Evolutionary conservation across 2,113 vertebrate species (phyloP).

Genomic region (Takifugu flavidus): DNA sequence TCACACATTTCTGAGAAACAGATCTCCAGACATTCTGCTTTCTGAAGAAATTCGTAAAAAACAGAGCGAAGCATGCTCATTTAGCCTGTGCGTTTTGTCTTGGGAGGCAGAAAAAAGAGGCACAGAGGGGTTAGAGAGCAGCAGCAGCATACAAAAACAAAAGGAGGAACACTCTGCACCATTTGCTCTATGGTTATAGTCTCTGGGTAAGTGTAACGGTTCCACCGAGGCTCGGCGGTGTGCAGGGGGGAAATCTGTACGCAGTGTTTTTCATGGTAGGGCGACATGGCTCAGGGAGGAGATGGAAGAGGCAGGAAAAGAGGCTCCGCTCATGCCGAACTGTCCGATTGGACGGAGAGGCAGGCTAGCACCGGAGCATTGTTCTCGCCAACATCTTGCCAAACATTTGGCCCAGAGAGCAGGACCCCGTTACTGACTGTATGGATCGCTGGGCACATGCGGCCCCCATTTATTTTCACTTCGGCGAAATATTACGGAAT

Average conservation of each 20-base stretch:
- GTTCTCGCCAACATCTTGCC: conserved; percentile 59
- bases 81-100: conserved; percentile 55
- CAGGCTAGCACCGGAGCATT: conserved; percentile 62
- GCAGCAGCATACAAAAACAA: conserved; percentile 42
- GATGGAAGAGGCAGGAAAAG: conserved; percentile 61
- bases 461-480: conserved; percentile 49
- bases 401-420: conserved; percentile 66
- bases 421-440: conserved; percentile 53
- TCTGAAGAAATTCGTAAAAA: conserved; percentile 65
- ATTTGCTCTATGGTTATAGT: conserved; percentile 61
- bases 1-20: conserved; percentile 44
- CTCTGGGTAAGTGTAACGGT: conserved; percentile 69
- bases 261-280: conserved; percentile 55
- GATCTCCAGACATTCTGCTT: conserved; percentile 54
- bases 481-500: conserved; percentile 39
- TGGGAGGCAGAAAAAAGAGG: conserved; percentile 34
- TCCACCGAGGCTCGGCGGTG: conserved; percentile 37
- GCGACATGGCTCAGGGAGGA: conserved; percentile 51
- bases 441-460: conserved; percentile 53
- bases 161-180: conserved; percentile 40
- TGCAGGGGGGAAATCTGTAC: conserved; percentile 22
- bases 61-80: conserved; percentile 51
- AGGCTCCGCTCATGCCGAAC: conserved; percentile 64
- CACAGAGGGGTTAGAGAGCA: conserved; percentile 31
- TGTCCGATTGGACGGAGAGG: conserved; percentile 73